Evolutionary conservation across 1,140 invertebrate species (phyloP).

Genomic region (Pogonomyrmex californicus): DNA sequence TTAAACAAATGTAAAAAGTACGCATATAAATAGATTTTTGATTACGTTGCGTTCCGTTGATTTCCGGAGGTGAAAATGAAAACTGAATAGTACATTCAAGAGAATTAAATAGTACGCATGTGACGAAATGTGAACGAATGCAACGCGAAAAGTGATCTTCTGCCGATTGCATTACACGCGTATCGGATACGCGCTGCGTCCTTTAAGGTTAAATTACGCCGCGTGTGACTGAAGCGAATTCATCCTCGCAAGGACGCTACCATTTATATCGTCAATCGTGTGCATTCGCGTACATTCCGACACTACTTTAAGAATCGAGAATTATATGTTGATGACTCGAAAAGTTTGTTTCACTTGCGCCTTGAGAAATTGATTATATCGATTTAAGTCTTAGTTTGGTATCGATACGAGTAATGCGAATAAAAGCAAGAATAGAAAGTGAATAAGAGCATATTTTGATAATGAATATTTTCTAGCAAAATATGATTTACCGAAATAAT

Average conservation of each 20-base stretch:
- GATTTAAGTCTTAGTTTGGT: neutral
- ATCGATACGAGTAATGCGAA: neutral
- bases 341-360: neutral
- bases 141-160: slow-evolving; percentile 28
- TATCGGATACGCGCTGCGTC: slow-evolving; percentile 73
- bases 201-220: slow-evolving; percentile 81
- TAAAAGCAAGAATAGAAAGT: neutral
- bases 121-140: slow-evolving; percentile 9
- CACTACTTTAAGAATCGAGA: neutral
- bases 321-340: neutral
- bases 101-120: slow-evolving; percentile 30
- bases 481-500: too few relatives aligned
- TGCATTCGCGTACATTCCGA: neutral
- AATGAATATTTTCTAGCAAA: neutral
- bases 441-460: neutral
- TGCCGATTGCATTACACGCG: slow-evolving; percentile 37
- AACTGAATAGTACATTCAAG: slow-evolving; percentile 2
- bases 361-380: too few relatives aligned
- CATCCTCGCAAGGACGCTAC: slow-evolving; percentile 79
- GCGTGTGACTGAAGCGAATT: slow-evolving; percentile 79
- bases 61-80: neutral
- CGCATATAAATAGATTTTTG: neutral
- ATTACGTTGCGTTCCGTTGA: neutral
- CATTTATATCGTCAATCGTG: slow-evolving; percentile 72
- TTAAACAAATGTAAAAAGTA: too few relatives aligned